Evolutionary conservation across 2,113 vertebrate species (phyloP).

Genomic region (Stegastes partitus): DNA sequence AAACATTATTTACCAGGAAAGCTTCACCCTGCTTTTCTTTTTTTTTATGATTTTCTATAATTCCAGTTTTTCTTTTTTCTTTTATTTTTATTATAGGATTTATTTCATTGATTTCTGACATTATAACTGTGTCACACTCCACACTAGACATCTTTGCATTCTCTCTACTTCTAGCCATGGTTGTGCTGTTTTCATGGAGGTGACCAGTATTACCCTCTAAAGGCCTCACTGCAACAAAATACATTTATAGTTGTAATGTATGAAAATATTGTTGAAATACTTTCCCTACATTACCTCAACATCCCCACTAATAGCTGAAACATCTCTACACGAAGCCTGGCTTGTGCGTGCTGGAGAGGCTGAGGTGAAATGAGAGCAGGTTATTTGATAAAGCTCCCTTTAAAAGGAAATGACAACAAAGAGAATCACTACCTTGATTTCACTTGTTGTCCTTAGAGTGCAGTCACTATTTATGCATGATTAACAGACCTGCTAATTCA

Average conservation of each 20-base stretch:
- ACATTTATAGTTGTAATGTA: neutral
- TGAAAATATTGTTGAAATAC: neutral
- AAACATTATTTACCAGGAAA: no score
- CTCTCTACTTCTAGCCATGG: no score
- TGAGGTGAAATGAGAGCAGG: conserved; percentile 19
- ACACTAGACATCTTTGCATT: no score
- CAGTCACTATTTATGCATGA: conserved; percentile 79
- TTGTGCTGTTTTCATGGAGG: no score
- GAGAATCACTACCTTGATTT: conserved; percentile 68
- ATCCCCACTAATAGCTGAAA: neutral
- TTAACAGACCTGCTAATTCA: conserved; percentile 82
- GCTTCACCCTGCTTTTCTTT: no score
- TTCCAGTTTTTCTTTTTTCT: no score
- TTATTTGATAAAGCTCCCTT: conserved; percentile 61
- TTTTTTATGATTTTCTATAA: no score
- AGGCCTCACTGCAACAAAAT: neutral
- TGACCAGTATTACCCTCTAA: neutral
- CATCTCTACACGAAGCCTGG: neutral
- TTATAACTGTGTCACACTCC: no score
- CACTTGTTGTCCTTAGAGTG: conserved; percentile 73
- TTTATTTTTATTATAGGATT: no score
- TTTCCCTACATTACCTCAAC: neutral
- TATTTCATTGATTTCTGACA: no score
- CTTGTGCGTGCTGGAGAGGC: neutral
- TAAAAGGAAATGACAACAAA: conserved; percentile 76